Evolutionary conservation across 2,113 vertebrate species (phyloP).

Genomic region (Oenanthe melanoleuca): DNA sequence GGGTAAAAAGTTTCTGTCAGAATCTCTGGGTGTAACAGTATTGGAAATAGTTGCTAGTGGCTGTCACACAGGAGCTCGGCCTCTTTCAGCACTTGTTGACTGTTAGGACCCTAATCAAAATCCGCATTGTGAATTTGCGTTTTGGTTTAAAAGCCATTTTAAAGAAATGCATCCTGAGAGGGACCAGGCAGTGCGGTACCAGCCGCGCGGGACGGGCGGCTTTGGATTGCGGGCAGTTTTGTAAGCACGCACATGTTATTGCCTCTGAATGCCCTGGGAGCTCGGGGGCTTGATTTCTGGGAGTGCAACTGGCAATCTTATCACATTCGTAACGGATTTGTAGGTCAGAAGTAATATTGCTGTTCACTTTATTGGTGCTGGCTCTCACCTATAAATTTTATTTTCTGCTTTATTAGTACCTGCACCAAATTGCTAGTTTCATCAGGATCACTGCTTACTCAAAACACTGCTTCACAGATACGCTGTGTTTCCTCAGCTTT

Average conservation of each 20-base stretch:
- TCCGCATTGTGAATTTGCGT: background rate
- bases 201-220: too few species aligned
- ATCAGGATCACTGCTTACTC: background rate
- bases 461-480: background rate
- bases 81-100: constrained; percentile 69
- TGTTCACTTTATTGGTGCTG: constrained; percentile 35
- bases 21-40: background rate
- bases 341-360: constrained; percentile 24
- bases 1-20: background rate
- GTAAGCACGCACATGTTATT: background rate
- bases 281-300: background rate
- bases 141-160: background rate
- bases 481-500: background rate
- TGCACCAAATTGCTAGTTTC: constrained; percentile 14
- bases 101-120: background rate
- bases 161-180: background rate
- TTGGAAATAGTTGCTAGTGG: background rate
- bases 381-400: constrained; percentile 41
- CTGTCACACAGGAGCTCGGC: background rate
- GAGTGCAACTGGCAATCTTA: background rate
- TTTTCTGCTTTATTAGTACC: constrained; percentile 3
- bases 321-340: constrained; percentile 7
- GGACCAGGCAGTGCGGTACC: background rate
- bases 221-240: background rate
- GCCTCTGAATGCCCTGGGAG: background rate